These are phyloP conservation scores for Cheilosia soror DNA, from an alignment of 2,888 invertebrate species.

Conservation along the genomic window DNA sequence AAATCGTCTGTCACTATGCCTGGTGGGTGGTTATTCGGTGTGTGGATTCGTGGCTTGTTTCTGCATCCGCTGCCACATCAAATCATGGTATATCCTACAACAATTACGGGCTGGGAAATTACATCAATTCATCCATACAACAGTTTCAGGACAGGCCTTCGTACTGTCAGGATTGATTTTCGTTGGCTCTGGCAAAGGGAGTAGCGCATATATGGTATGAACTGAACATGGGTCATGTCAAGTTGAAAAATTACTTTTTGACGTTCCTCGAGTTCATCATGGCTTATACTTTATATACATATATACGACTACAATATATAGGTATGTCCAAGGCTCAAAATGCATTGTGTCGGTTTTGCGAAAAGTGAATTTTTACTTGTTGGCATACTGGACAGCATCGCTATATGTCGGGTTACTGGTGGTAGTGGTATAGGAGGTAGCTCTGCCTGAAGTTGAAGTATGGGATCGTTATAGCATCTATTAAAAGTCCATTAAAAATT, in stretches of 20 bases:
- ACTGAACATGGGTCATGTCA: conserved; percentile 4
- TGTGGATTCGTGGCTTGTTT: conserved; percentile 33
- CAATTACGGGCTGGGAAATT: conserved; percentile 59
- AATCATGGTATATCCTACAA: conserved; percentile 57
- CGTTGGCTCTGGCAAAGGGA: not conserved
- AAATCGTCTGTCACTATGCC: conserved; percentile 3
- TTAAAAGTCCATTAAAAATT: conserved; percentile 61
- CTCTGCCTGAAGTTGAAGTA: conserved; percentile 32
- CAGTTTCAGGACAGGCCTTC: conserved; percentile 3
- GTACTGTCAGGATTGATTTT: conserved; percentile 19
- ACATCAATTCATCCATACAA: conserved; percentile 52
- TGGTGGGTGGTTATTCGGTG: not conserved
- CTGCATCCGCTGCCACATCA: conserved; percentile 48
- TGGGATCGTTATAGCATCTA: conserved; percentile 31
- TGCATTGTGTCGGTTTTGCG: conserved; percentile 12
- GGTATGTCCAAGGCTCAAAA: not conserved
- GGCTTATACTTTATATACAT: not conserved
- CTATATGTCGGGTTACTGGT: not conserved
- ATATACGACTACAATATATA: not conserved
- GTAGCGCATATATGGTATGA: not conserved
- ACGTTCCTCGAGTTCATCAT: conserved; percentile 44
- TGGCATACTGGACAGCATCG: not conserved
- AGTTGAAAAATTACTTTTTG: conserved; percentile 68
- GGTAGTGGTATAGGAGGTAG: no score
- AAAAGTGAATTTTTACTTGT: conserved; percentile 11